Evolutionary conservation across 92 coral and sea anemone species (phyloP), one percentile per base, ranked within the genome.

Genomic region (Desmophyllum pertusum): DNA sequence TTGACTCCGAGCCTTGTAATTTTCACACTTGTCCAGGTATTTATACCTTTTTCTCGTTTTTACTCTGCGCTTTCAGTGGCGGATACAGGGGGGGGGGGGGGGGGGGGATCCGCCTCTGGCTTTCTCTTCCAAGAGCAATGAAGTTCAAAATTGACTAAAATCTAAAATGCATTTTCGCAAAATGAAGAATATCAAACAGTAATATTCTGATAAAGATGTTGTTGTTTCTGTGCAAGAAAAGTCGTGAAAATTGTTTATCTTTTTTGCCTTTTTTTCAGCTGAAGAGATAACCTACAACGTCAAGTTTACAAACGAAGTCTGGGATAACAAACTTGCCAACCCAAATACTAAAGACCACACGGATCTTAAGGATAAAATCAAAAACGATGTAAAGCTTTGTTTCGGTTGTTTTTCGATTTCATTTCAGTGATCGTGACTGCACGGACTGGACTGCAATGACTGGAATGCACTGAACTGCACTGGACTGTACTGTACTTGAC

Each of bases 21-120:
- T 43, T 67, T 6, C 10, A 74, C 36, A 48, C 39, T 2, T 89
- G 92, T 29, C 92, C 89, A 80, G 83, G 89, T 89, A 36, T 30
- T 21, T 21, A 51, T 50, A 3, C 30, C 8, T 57, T 25, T 15
- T 25, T 4, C n/a, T 4, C 21, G 0, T 7, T 21, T 3, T 53
- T 9, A 53, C n/a, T 13, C 1, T 18, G 25, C 5, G 5, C 0
- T 19, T n/a, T n/a, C n/a, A n/a, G n/a, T n/a, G n/a, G n/a, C n/a
- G n/a, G n/a, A n/a, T n/a, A n/a, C n/a, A n/a, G n/a, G n/a, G n/a
- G n/a, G n/a, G n/a, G n/a, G n/a, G n/a, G n/a, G n/a, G n/a, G n/a
- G n/a, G n/a, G n/a, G n/a, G n/a, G n/a, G n/a, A n/a, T n/a, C n/a
- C n/a, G n/a, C n/a, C n/a, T n/a, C n/a, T n/a, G n/a, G 5, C 0